phyloP scores from a whole-genome alignment of 2,797 vertebrate species.

The Ambastaia sidthimunki region DNA sequence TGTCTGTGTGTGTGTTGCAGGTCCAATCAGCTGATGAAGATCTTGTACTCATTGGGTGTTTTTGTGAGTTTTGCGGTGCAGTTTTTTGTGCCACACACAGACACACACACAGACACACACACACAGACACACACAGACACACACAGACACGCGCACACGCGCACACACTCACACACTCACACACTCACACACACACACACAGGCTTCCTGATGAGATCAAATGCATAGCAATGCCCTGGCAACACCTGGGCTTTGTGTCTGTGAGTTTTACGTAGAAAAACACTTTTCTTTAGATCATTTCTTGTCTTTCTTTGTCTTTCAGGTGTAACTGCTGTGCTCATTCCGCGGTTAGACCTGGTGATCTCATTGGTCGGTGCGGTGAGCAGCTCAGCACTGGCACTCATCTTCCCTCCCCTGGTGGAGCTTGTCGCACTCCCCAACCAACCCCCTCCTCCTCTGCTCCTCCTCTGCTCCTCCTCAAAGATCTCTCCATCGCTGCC shows the following conservation, averaged over 20 bases:
- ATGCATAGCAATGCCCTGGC: constrained; percentile 11
- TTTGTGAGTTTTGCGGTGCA: constrained; percentile 89
- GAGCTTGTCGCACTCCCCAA: constrained; percentile 84
- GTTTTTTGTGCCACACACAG: constrained; percentile 89
- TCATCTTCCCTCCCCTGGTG: constrained; percentile 84
- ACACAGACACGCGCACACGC: no score
- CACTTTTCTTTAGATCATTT: background rate
- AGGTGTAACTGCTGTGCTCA: constrained; percentile 83
- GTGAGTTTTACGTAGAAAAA: no score
- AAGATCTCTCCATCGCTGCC: constrained; percentile 80
- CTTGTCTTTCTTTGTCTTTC: background rate
- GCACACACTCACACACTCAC: no score
- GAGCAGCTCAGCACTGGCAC: constrained; percentile 86
- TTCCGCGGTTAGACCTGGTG: constrained; percentile 86
- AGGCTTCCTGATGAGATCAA: no score
- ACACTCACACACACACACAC: no score
- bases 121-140: no score
- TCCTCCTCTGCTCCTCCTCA: constrained; percentile 74
- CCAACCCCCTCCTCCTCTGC: constrained; percentile 71
- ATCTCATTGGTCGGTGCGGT: constrained; percentile 86
- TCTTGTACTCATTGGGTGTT: constrained; percentile 80
- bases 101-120: no score
- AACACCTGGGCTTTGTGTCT: background rate
- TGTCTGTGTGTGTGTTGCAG: constrained; percentile 46
- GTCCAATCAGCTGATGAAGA: constrained; percentile 59